A percentile compares a stretch with the other conserved stretches of the same genome.
Conservation (phyloP, 2,113 vertebrate genomes). For the Paradisaea rubra region DNA sequence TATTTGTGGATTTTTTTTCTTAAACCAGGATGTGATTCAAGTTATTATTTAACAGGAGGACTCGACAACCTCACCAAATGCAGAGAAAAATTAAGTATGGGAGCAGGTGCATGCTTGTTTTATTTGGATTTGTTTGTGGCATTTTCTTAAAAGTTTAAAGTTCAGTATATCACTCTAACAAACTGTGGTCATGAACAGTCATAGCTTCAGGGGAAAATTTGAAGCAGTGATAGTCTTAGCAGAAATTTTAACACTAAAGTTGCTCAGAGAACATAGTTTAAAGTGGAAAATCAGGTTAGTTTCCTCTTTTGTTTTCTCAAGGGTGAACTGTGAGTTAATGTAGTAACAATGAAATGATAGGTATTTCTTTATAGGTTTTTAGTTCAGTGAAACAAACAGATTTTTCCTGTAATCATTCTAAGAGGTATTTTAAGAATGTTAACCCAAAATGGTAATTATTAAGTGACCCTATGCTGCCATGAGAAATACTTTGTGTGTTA, state of each 20-base stretch:
- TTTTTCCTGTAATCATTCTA: background rate
- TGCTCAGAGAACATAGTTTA: background rate
- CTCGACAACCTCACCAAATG: background rate
- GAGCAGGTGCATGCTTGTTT: constrained; percentile 52
- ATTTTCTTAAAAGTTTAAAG: constrained; percentile 37
- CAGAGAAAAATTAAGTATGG: background rate
- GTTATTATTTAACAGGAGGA: constrained; percentile 17
- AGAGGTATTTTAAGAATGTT: constrained; percentile 3
- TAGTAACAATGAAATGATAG: background rate
- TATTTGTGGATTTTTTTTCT: background rate
- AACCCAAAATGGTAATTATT: background rate
- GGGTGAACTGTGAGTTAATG: background rate
- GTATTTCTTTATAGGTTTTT: background rate
- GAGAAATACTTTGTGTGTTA: background rate
- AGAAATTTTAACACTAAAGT: constrained; percentile 29
- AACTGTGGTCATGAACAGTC: background rate
- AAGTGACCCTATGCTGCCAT: background rate
- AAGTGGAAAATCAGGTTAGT: constrained; percentile 24
- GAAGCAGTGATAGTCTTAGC: constrained; percentile 12
- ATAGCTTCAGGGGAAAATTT: constrained; percentile 1
- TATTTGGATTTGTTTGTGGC: constrained; percentile 35
- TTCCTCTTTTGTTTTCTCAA: background rate
- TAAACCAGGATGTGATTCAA: constrained; percentile 46
- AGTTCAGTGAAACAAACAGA: background rate
- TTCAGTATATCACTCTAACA: background rate